Evolutionary conservation across 2,113 vertebrate genomes (phyloP), one percentile per base, ranked within the genome.

Genomic region (Pristiophorus japonicus): DNA sequence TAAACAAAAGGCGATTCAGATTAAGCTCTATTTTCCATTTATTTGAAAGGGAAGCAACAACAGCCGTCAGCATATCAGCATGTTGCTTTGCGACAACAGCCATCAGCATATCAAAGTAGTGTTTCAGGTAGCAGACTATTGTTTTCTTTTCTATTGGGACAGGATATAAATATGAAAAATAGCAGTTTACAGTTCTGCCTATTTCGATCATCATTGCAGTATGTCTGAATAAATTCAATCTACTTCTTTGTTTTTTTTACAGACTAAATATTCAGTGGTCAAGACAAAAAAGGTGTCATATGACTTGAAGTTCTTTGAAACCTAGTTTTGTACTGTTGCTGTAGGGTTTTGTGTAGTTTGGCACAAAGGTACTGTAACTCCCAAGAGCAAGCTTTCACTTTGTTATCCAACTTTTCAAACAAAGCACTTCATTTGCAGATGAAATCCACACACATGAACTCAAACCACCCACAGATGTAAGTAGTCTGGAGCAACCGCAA

Each of bases 391-490:
- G 92, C 34, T 47, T 93, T 94, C 38, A 67, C 92, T 94, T 66
- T 94, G 92, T 94, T 94, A 66, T 94, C 65, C 92, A 70, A 70
- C 92, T 67, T 94, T 94, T 94, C 92, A 94, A 94, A 94, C 92
- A 94, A 94, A 94, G 92, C 92, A 94, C 92, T 94, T 94, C 65
- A 70, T 94, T 94, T 94, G 65, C 65, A 70, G 65, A 63, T 63
- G 88, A 92, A 92, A 92, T 92, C 88, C 88, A 38, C 88, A 92
- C 34, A 92, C 18, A 92, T 92, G 88, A 92, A 92, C 92, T 47
- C 62, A 94, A 94, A 94, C 92, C 92, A 94, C 92, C 92, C 92
- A 94, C 92, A 94, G 92, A 67, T 94, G 92, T 94, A 67, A 67
- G 65, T 94, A 70, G 63, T 10, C 42, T 70, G 11, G 65, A 47